Conservation (phyloP, 2,797 vertebrate species). For the Glossophaga mutica region DNA sequence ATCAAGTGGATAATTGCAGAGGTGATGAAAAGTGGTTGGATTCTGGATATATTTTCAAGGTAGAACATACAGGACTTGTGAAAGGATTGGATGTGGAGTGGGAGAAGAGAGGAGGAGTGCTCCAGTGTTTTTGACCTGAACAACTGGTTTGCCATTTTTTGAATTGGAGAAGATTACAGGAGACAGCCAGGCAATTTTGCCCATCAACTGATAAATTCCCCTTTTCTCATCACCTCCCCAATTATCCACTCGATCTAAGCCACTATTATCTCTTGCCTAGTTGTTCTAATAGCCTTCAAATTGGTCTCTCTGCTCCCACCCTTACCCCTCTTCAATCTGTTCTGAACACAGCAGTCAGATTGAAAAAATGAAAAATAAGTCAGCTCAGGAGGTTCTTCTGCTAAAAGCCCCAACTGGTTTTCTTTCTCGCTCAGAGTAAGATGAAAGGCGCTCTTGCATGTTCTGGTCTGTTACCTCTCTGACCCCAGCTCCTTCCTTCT, state of each 20-base stretch:
- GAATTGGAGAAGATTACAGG: neutral
- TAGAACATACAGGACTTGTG: neutral
- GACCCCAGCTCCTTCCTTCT: neutral
- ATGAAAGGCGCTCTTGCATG: neutral
- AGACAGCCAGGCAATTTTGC: neutral
- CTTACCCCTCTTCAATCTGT: neutral
- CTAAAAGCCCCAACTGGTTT: neutral
- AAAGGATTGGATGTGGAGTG: neutral
- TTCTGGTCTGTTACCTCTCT: neutral
- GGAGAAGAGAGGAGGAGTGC: neutral
- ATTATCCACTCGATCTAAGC: neutral
- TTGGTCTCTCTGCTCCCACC: slow-evolving; percentile 10
- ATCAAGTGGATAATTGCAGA: neutral
- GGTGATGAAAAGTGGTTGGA: neutral
- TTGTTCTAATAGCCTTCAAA: slow-evolving; percentile 37
- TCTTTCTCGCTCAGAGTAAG: neutral
- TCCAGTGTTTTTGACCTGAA: neutral
- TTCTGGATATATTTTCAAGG: neutral
- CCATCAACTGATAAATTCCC: slow-evolving; percentile 2
- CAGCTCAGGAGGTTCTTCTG: neutral
- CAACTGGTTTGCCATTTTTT: neutral
- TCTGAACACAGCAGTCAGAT: neutral
- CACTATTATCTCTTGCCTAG: neutral
- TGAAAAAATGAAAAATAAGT: slow-evolving; percentile 22
- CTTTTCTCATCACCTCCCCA: slow-evolving; percentile 9